Evolutionary conservation across 2,113 vertebrate genomes (phyloP).

Genomic region (Petroica traversi): DNA sequence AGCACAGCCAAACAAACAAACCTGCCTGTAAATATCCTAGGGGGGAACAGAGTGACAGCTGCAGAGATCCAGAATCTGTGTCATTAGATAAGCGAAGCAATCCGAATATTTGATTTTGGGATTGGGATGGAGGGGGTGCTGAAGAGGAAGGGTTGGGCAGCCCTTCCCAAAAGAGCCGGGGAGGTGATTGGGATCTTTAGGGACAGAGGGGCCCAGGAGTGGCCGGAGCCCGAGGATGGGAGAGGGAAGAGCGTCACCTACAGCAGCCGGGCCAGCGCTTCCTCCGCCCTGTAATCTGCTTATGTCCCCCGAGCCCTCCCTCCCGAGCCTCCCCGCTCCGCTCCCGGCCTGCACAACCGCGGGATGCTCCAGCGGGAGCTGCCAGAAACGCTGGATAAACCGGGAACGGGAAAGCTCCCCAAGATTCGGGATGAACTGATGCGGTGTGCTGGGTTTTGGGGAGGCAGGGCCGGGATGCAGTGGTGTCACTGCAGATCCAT

Average conservation of each 20-base stretch:
- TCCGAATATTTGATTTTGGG: not conserved
- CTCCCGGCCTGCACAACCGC: not conserved
- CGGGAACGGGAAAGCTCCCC: rapidly evolving
- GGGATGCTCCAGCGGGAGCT: not conserved
- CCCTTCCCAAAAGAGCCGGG: not conserved
- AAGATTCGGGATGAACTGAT: rapidly evolving
- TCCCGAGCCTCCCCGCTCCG: not conserved
- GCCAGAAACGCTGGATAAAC: rapidly evolving
- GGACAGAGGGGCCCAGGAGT: not conserved
- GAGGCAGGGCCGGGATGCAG: not conserved
- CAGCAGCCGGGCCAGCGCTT: not conserved
- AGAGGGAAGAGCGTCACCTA: slow-evolving; percentile 13
- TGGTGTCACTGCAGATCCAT: not conserved
- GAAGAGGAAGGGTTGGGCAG: not conserved
- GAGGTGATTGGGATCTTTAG: rapidly evolving
- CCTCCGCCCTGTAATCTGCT: not conserved
- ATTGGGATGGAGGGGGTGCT: not conserved
- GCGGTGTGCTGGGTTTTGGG: rapidly evolving
- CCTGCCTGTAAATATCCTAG: not conserved
- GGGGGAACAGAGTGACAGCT: not conserved
- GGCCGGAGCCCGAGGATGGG: not conserved
- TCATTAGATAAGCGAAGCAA: not conserved
- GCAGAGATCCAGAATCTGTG: not conserved
- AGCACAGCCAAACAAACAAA: not conserved
- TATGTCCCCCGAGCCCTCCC: not conserved